These are phyloP conservation scores for Synchiropus splendidus DNA, from an alignment of 2,113 vertebrate species.

Conservation along the genomic window DNA sequence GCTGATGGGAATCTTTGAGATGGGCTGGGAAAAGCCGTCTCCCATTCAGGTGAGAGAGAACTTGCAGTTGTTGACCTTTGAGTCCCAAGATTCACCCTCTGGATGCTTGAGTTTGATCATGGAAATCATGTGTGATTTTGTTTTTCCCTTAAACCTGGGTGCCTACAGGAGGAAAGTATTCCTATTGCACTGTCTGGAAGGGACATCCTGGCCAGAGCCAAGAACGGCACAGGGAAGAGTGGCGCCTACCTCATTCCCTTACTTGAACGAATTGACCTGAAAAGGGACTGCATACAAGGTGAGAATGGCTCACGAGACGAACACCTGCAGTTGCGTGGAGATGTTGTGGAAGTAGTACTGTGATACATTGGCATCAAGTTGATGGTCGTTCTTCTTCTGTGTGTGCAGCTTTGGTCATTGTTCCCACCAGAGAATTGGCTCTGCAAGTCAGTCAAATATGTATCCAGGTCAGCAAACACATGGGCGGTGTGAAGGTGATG, in stretches of 20 bases:
- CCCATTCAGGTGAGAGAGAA: slow-evolving; percentile 95
- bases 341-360: too few species aligned
- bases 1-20: slow-evolving; percentile 99
- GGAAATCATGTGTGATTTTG: too few species aligned
- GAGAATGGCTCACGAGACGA: slow-evolving; percentile 33
- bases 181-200: slow-evolving; percentile 98
- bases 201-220: slow-evolving; percentile 98
- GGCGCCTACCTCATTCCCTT: slow-evolving; percentile 99
- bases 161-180: slow-evolving; percentile 93
- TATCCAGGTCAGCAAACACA: slow-evolving; percentile 99
- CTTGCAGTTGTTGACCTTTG: too few species aligned
- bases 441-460: slow-evolving; percentile 99
- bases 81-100: too few species aligned
- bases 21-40: slow-evolving; percentile 99
- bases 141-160: too few species aligned
- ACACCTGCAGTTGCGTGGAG: too few species aligned
- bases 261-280: slow-evolving; percentile 99
- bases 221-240: slow-evolving; percentile 99
- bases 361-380: too few species aligned
- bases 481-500: slow-evolving; percentile 99
- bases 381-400: background rate
- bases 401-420: slow-evolving; percentile 85
- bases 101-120: too few species aligned
- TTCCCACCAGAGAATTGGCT: slow-evolving; percentile 97
- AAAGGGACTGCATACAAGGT: slow-evolving; percentile 99